phyloP scores from a whole-genome alignment of 2,113 vertebrate species.

The Oophaga pumilio region DNA sequence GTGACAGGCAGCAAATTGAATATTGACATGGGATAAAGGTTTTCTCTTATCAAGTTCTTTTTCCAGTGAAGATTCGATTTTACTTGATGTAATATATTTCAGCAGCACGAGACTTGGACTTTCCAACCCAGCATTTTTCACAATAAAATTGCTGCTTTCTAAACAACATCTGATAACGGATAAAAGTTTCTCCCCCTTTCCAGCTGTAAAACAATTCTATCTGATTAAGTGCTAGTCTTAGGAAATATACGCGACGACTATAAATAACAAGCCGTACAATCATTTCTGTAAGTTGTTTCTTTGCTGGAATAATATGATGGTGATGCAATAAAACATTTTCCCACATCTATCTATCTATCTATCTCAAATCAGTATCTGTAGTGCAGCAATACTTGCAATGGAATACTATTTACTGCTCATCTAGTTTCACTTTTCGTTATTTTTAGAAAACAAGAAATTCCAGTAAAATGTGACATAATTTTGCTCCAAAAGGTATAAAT shows the following conservation, averaged over 20 bases:
- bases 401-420: not conserved
- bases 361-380: not conserved
- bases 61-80: not conserved
- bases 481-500: no score
- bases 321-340: not conserved
- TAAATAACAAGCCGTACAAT: not conserved
- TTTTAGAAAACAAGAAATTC: not conserved
- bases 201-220: not conserved
- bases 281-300: not conserved
- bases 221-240: not conserved
- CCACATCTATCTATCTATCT: not conserved
- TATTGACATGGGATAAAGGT: not conserved
- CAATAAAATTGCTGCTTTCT: not conserved
- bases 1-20: constrained; percentile 35
- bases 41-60: not conserved
- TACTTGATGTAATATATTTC: constrained; percentile 1
- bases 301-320: not conserved
- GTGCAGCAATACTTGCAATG: not conserved
- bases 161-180: not conserved
- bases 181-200: no score
- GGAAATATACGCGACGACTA: not conserved
- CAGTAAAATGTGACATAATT: not conserved
- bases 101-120: not conserved
- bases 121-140: not conserved
- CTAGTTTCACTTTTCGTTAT: not conserved